A percentile compares a stretch with the other conserved stretches of the same genome.
Evolutionary conservation across 1,140 invertebrate genomes (phyloP).

Genomic region (Maconellicoccus hirsutus): DNA sequence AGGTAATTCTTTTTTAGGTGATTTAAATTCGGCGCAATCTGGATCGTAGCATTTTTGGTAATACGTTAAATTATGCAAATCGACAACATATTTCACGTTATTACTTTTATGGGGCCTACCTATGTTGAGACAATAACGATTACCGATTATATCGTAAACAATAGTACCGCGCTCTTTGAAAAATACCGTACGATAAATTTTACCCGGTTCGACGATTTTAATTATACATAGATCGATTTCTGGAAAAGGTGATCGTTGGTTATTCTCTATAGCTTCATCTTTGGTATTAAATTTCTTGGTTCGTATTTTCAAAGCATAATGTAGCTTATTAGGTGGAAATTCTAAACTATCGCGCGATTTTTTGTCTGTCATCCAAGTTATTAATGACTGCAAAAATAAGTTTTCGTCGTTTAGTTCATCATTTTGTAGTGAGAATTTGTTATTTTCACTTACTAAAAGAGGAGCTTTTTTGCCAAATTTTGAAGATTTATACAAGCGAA

Average conservation of each 20-base stretch:
- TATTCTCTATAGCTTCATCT: background rate
- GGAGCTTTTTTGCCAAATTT: slow-evolving; percentile 49
- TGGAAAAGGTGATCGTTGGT: slow-evolving; percentile 40
- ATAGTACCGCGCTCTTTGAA: slow-evolving; percentile 38
- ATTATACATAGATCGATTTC: slow-evolving; percentile 45
- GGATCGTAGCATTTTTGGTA: slow-evolving; percentile 58
- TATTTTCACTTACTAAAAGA: slow-evolving; percentile 40
- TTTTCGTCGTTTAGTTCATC: too few species aligned
- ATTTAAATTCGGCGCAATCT: slow-evolving; percentile 39
- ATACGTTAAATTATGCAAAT: slow-evolving; percentile 40
- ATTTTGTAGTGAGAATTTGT: slow-evolving; percentile 35
- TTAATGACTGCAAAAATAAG: slow-evolving; percentile 45
- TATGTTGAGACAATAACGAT: slow-evolving; percentile 51
- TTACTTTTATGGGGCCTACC: slow-evolving; percentile 52
- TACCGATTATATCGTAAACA: slow-evolving; percentile 47
- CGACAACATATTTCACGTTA: slow-evolving; percentile 50
- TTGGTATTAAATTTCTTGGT: background rate
- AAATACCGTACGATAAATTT: slow-evolving; percentile 42
- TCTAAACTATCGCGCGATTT: background rate
- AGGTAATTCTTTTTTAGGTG: background rate
- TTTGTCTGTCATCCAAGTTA: slow-evolving; percentile 33
- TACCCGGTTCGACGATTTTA: slow-evolving; percentile 39
- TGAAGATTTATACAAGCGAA: slow-evolving; percentile 49
- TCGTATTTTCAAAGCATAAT: background rate
- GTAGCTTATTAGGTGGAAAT: background rate